Evolutionary conservation across 2,113 vertebrate species (phyloP).

Genomic region (Corythaeola cristata): DNA sequence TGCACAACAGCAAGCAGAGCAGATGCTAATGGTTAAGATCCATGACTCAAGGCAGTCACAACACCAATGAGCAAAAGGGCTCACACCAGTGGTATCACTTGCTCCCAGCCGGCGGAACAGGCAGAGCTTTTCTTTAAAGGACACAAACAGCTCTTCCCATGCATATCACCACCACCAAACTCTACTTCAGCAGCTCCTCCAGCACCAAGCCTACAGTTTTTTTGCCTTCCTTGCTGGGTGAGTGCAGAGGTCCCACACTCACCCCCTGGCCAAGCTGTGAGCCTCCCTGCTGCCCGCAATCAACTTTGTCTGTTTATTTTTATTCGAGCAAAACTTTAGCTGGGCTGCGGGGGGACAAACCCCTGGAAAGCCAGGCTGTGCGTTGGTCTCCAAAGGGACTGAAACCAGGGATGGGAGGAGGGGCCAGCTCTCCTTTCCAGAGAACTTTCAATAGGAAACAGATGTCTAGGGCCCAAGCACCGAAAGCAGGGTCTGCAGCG

Average conservation of each 20-base stretch:
- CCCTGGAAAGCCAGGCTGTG: background rate
- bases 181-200: background rate
- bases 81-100: background rate
- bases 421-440: slow-evolving; percentile 44
- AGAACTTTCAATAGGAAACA: slow-evolving; percentile 72
- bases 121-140: background rate
- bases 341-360: background rate
- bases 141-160: background rate
- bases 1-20: background rate
- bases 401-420: slow-evolving; percentile 37
- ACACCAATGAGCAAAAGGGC: background rate
- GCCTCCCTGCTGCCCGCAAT: background rate
- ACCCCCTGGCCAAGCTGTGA: fast-evolving
- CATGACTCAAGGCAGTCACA: fast-evolving
- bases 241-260: background rate
- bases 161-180: background rate
- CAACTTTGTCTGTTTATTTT: slow-evolving; percentile 34
- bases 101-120: background rate
- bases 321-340: background rate
- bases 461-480: slow-evolving; percentile 63
- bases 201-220: background rate
- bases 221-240: background rate
- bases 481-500: slow-evolving; percentile 41
- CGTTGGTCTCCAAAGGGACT: slow-evolving; percentile 33
- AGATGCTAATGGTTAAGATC: background rate